A percentile compares a stretch with the other conserved stretches of the same genome.
phyloP scores from a whole-genome alignment of 2,797 vertebrate species.

The Enteromius radiatus region DNA sequence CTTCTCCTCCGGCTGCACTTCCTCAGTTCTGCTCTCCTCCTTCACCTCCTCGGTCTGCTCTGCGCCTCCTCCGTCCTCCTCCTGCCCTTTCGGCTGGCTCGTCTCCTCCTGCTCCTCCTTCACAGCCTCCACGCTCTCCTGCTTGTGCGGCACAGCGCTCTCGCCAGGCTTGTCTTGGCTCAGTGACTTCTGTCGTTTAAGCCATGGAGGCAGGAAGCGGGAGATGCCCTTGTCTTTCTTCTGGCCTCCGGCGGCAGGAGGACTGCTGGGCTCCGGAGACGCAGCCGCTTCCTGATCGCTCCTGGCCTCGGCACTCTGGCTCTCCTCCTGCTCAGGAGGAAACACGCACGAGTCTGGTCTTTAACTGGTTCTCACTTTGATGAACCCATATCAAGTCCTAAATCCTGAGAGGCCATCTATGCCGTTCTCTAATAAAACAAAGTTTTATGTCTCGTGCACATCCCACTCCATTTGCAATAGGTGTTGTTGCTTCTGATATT shows the following conservation, averaged over 20 bases:
- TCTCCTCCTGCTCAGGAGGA: constrained; percentile 23
- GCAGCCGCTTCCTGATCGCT: not conserved
- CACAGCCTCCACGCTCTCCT: constrained; percentile 67
- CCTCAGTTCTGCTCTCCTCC: constrained; percentile 73
- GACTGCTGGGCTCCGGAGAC: constrained; percentile 27
- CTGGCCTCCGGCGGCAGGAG: constrained; percentile 55
- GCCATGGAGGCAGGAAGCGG: constrained; percentile 94
- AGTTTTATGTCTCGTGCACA: not conserved
- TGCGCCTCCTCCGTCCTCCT: not conserved
- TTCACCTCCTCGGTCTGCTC: constrained; percentile 60
- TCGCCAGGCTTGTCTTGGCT: constrained; percentile 82
- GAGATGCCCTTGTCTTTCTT: constrained; percentile 83
- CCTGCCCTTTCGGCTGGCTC: constrained; percentile 36
- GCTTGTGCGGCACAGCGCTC: constrained; percentile 71
- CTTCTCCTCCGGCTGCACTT: constrained; percentile 67
- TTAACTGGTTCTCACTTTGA: not conserved
- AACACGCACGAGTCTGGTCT: not conserved
- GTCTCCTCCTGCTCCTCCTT: constrained; percentile 41
- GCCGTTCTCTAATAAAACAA: not conserved
- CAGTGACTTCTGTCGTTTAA: constrained; percentile 95
- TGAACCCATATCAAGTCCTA: not conserved
- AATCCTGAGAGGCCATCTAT: not conserved
- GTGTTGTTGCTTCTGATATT: not conserved
- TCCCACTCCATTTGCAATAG: not conserved
- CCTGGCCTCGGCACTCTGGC: constrained; percentile 58